phyloP scores from a whole-genome alignment of 2,797 vertebrate species.

The Lagorchestes hirsutus region DNA sequence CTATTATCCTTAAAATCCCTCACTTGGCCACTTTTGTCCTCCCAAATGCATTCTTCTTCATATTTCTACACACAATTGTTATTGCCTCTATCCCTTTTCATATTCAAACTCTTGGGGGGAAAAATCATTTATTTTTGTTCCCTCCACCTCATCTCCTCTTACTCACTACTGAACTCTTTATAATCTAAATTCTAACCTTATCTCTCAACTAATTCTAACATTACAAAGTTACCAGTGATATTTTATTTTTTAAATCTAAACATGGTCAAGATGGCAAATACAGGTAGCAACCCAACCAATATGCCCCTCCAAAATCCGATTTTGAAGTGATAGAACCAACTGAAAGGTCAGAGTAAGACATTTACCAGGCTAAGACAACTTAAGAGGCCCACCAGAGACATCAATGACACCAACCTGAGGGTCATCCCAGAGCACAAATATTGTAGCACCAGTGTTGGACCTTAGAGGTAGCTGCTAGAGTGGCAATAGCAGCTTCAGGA shows the following conservation, averaged over 20 bases:
- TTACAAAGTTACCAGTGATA: background rate
- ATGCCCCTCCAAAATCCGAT: background rate
- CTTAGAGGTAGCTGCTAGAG: no score
- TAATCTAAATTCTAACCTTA: background rate
- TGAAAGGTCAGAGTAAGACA: no score
- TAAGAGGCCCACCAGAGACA: no score
- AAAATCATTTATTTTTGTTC: background rate
- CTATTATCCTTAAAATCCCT: background rate
- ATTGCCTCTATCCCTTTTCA: background rate
- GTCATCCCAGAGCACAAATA: no score
- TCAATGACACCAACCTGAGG: no score
- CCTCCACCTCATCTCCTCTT: background rate
- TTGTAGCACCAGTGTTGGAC: no score
- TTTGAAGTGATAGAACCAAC: no score
- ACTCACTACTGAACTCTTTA: background rate
- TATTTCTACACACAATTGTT: background rate
- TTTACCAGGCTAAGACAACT: no score
- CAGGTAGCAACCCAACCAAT: background rate
- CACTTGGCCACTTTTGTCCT: background rate
- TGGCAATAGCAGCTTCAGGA: no score
- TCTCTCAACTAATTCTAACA: background rate
- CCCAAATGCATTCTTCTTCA: background rate
- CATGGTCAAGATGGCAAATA: background rate
- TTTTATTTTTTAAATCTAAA: background rate
- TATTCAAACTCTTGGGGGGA: background rate